Conservation (phyloP, 1,140 invertebrate species). For the Drosophila santomea region DNA sequence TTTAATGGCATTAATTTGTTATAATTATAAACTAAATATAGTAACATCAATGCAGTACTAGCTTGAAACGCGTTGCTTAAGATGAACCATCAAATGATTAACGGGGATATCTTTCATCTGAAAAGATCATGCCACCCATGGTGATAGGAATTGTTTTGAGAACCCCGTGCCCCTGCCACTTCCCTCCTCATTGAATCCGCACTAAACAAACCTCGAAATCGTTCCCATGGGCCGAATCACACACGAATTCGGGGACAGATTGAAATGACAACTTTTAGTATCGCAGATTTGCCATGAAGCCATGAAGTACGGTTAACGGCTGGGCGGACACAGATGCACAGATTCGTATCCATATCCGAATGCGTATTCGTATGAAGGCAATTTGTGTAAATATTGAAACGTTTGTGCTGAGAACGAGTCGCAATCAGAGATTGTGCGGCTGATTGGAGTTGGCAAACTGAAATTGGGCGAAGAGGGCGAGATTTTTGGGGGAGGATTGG, state of each 20-base stretch:
- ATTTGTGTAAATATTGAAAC: conserved; percentile 83
- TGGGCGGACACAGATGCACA: conserved; percentile 53
- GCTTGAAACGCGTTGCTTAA: background rate
- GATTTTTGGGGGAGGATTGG: conserved; percentile 1
- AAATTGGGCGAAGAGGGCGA: conserved; percentile 27
- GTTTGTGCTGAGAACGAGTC: conserved; percentile 44
- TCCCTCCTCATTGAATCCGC: conserved; percentile 18
- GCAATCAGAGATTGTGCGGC: conserved; percentile 78
- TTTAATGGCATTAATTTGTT: no score
- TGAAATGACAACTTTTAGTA: conserved; percentile 65
- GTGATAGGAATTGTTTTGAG: conserved; percentile 2
- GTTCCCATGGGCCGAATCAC: conserved; percentile 54
- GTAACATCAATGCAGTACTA: no score
- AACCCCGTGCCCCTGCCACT: background rate
- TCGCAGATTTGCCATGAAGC: conserved; percentile 60
- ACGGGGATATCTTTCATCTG: conserved; percentile 2
- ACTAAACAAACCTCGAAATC: conserved; percentile 60
- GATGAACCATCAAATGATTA: background rate
- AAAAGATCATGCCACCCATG: conserved; percentile 17
- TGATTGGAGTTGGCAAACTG: conserved; percentile 61
- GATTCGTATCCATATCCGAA: conserved; percentile 18
- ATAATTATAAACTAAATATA: no score
- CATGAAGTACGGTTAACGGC: conserved; percentile 66
- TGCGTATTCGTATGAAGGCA: conserved; percentile 26
- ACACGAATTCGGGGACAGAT: conserved; percentile 45